Evolutionary conservation across 2,888 invertebrate species (phyloP).

Genomic region (Tetheella fluctuosa): DNA sequence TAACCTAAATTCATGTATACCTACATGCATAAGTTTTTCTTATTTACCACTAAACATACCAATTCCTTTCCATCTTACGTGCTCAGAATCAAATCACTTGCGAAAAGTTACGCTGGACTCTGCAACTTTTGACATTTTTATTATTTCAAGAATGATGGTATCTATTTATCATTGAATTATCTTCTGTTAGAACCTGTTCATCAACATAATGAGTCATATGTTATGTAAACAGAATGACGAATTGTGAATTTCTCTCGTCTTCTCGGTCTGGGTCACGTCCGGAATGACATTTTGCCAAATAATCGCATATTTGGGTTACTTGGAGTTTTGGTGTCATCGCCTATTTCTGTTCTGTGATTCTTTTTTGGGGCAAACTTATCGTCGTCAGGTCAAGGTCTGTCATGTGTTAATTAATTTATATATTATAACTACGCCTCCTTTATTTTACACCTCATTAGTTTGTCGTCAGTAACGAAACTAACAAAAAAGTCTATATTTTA

Average conservation of each 20-base stretch:
- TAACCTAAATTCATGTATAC: not conserved
- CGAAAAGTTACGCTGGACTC: not conserved
- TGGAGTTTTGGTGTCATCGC: constrained; percentile 5
- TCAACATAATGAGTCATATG: constrained; percentile 39
- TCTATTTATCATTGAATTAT: constrained; percentile 21
- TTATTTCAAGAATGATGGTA: constrained; percentile 22
- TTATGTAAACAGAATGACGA: constrained; percentile 59
- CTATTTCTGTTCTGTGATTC: not conserved
- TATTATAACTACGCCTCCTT: not conserved
- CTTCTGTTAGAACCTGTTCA: constrained; percentile 24
- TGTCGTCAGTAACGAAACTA: not conserved
- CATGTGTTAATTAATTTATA: constrained; percentile 9
- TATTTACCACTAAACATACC: too few species aligned
- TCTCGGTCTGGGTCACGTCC: constrained; percentile 38
- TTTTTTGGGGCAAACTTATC: not conserved
- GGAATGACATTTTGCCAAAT: constrained; percentile 31
- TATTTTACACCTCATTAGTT: not conserved
- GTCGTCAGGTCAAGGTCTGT: constrained; percentile 3
- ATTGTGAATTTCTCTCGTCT: constrained; percentile 43
- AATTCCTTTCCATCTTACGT: not conserved
- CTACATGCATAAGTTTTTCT: too few species aligned
- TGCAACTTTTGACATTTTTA: constrained; percentile 6
- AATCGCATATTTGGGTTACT: not conserved
- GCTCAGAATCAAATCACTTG: not conserved
- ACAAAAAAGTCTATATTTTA: not conserved